Conservation (phyloP, 2,113 vertebrate genomes). For the Pithys albifrons region DNA sequence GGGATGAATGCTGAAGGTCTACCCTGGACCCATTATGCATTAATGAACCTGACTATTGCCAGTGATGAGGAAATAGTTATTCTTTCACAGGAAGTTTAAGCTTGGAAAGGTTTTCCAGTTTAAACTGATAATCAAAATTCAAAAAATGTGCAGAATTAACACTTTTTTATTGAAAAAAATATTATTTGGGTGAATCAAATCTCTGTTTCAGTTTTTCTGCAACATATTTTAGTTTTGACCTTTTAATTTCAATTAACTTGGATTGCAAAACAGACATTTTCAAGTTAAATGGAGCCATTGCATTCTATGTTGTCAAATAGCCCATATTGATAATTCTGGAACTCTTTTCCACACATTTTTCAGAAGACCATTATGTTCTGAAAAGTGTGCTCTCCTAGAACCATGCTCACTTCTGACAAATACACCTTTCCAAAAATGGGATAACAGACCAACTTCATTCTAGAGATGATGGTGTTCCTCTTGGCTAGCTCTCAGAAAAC, state of each 20-base stretch:
- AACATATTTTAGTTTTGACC: conserved; percentile 21
- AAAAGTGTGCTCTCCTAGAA: not conserved
- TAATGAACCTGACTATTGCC: not conserved
- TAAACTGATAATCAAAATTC: not conserved
- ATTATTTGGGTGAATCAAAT: not conserved
- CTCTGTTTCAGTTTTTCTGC: not conserved
- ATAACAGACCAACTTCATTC: not conserved
- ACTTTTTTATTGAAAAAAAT: conserved; percentile 3
- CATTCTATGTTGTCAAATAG: conserved; percentile 31
- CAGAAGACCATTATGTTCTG: not conserved
- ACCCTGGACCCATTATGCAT: not conserved
- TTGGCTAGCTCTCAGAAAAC: not conserved
- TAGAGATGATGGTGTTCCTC: not conserved
- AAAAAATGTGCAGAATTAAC: not conserved
- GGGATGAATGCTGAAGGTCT: not conserved
- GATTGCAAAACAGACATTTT: not conserved
- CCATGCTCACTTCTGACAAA: not conserved
- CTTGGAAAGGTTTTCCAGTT: not conserved
- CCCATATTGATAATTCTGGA: not conserved
- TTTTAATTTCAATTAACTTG: conserved; percentile 41
- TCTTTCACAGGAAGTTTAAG: not conserved
- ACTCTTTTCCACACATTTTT: not conserved
- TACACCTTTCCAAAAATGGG: not conserved
- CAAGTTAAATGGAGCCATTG: not conserved
- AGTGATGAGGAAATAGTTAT: not conserved